These are phyloP conservation scores for Semicossyphus pulcher DNA, from an alignment of 2,113 vertebrate species.

Conservation along the genomic window DNA sequence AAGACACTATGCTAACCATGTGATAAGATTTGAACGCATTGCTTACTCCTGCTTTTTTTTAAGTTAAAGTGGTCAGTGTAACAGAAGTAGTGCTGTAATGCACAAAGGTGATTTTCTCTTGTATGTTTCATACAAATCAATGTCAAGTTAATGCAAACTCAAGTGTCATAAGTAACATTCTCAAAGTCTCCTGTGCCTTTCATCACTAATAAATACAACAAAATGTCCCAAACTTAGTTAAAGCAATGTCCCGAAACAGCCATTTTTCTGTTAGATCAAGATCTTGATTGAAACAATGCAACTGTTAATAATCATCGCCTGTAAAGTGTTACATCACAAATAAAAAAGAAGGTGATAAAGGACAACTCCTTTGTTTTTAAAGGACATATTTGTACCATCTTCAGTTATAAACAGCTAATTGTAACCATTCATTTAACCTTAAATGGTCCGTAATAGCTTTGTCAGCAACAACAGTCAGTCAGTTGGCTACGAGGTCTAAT, in stretches of 20 bases:
- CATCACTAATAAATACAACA: conserved; percentile 15
- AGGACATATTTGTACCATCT: conserved; percentile 20
- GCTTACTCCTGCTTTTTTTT: conserved; percentile 11
- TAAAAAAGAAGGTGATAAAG: conserved; percentile 44
- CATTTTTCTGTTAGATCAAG: conserved; percentile 16
- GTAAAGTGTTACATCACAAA: conserved; percentile 41
- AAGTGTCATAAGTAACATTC: conserved; percentile 3
- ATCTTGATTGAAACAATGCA: conserved; percentile 21
- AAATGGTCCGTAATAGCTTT: conserved; percentile 19
- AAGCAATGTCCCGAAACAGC: conserved; percentile 17
- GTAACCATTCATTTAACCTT: conserved; percentile 8
- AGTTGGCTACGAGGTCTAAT: conserved; percentile 38
- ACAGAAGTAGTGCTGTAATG: conserved; percentile 32
- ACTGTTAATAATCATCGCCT: conserved; percentile 24
- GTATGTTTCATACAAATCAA: conserved; percentile 25
- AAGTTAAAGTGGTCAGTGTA: conserved; percentile 33
- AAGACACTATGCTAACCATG: conserved; percentile 57
- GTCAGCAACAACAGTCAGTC: conserved; percentile 16
- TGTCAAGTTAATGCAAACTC: conserved; percentile 1
- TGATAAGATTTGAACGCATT: conserved; percentile 32
- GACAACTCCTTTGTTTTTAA: conserved; percentile 14
- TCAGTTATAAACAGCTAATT: conserved; percentile 17
- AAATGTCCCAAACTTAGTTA: background rate
- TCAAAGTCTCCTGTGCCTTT: background rate
- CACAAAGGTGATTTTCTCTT: conserved; percentile 13